phyloP scores from a whole-genome alignment of 2,797 vertebrate genomes.

The Crenuchus spilurus region DNA sequence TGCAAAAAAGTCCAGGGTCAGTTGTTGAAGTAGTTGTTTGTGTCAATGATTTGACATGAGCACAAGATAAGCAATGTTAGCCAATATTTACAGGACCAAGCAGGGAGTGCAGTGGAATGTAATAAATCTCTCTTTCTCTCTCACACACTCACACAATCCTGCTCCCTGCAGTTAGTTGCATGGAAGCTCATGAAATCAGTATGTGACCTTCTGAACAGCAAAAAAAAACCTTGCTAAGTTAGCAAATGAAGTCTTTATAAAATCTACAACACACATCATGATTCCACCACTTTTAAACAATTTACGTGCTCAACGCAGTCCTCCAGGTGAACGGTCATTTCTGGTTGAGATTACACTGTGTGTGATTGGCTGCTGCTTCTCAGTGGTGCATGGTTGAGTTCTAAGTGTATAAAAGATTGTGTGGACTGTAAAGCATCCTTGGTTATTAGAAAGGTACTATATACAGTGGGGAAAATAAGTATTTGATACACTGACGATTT shows the following conservation, averaged over 20 bases:
- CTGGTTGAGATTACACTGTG: too few species aligned
- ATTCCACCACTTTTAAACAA: background rate
- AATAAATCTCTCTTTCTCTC: background rate
- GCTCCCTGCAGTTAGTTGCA: background rate
- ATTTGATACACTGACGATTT: too few species aligned
- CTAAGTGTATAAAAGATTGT: too few species aligned
- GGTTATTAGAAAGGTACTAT: too few species aligned
- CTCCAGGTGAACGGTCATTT: too few species aligned
- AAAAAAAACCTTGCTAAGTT: conserved; percentile 20
- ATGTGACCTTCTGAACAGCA: conserved; percentile 26
- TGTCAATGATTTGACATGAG: background rate
- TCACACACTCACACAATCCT: background rate
- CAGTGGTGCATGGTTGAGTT: too few species aligned
- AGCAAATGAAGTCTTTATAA: conserved; percentile 29
- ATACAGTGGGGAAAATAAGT: too few species aligned
- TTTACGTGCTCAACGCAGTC: too few species aligned
- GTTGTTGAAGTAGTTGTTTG: background rate
- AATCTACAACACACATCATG: conserved; percentile 2
- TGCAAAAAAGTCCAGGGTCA: background rate
- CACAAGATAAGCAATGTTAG: conserved; percentile 18
- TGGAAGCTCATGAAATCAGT: conserved; percentile 13
- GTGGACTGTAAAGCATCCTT: too few species aligned
- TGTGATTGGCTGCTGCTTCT: too few species aligned
- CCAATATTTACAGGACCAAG: conserved; percentile 14
- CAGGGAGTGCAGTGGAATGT: conserved; percentile 13